A percentile compares a stretch with the other conserved stretches of the same genome.
Conservation (phyloP, 2,888 invertebrate genomes). For the Cetonia aurata region DNA sequence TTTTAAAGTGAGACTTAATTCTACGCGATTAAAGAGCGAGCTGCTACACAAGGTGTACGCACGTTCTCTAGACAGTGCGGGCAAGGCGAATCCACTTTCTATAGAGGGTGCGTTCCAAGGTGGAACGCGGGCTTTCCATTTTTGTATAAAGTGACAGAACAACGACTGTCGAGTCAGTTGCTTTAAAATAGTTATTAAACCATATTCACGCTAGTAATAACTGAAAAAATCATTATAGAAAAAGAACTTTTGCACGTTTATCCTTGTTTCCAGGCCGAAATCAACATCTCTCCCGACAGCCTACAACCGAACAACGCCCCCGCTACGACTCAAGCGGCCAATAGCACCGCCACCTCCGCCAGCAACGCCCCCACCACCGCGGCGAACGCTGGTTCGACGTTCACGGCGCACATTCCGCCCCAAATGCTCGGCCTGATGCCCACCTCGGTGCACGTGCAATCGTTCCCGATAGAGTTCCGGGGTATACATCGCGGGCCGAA, state of each 20-base stretch:
- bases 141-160: no score
- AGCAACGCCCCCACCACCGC: constrained; percentile 50
- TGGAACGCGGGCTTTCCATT: no score
- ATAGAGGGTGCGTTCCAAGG: no score
- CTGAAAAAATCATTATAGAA: no score
- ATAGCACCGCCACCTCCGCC: constrained; percentile 49
- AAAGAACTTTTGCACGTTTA: neutral
- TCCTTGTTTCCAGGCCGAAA: constrained; percentile 53
- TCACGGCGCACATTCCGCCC: constrained; percentile 50
- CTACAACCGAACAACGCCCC: constrained; percentile 35
- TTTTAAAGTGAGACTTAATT: no score
- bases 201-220: no score
- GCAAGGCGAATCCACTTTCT: no score
- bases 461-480: constrained; percentile 62
- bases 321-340: constrained; percentile 45
- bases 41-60: no score
- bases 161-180: no score
- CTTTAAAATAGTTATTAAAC: no score
- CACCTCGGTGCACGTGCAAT: constrained; percentile 59
- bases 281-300: constrained; percentile 53
- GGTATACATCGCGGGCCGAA: constrained; percentile 47
- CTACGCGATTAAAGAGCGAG: no score
- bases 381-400: constrained; percentile 45
- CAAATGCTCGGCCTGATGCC: constrained; percentile 57
- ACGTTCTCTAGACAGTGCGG: no score